Evolutionary conservation across 2,797 vertebrate species (phyloP), one percentile per base, ranked within the genome.

Genomic region (Gallinago stenura): DNA sequence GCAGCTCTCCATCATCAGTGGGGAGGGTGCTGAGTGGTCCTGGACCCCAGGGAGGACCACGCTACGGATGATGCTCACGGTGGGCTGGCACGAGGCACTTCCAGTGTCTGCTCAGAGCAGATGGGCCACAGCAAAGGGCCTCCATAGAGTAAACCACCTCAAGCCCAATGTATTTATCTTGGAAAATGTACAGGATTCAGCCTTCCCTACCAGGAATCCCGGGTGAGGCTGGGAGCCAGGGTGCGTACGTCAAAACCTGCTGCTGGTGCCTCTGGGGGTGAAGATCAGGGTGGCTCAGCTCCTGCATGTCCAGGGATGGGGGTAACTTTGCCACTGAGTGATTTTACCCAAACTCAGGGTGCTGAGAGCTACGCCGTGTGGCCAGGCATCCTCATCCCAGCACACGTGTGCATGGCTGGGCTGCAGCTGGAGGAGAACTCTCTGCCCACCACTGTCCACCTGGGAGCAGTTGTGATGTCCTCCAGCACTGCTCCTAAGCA

Each of bases 351-450:
- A 9, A 9, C 7, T 5, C 0, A 3, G 41, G 51, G n/a, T 19
- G 26, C 21, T 46, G 72, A 21, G 46, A 41, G 51, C 56, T 39
- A 0, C 0, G 1, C 25, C 33, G 8, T 0, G 21, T 15, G 65
- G 28, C 30, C 0, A 2, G 1, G 11, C 28, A 12, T 68, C 64
- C 69, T 41, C 51, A 11, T 17, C 57, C 57, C 48, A 18, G 22
- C 10, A 13, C 1, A 2, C 0, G 0, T 2, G 56, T 15, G 24
- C 3, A 5, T 0, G 15, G 39, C 39, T 61, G 64, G 33, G 57
- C 31, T 37, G 76, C 24, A 8, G 56, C 15, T 37, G 65, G 21
- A n/a, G 26, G 35, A 20, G 25, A 79, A 60, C 31, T 35, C 35
- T 56, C 64, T n/a, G 53, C 46, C 61, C 39, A 28, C 14, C 20